Evolutionary conservation across 2,113 vertebrate species (phyloP).

Genomic region (Podiceps cristatus): DNA sequence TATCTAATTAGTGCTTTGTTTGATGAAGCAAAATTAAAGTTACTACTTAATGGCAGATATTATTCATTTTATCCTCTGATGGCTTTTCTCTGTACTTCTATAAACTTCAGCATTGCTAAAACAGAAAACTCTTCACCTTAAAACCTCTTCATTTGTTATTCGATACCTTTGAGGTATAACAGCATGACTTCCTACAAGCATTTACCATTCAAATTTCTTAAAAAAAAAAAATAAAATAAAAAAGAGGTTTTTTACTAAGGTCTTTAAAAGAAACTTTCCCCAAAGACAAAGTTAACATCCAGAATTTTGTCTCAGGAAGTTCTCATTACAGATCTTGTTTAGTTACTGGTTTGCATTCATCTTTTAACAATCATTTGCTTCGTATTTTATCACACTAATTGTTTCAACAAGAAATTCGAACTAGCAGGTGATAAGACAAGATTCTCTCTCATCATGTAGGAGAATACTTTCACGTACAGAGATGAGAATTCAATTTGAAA

Average conservation of each 20-base stretch:
- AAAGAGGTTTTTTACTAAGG: background rate
- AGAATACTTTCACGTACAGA: background rate
- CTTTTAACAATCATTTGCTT: background rate
- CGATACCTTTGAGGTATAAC: background rate
- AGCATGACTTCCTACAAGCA: background rate
- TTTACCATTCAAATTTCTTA: background rate
- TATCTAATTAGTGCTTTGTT: background rate
- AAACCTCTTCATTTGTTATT: background rate
- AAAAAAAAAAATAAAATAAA: background rate
- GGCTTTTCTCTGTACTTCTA: background rate
- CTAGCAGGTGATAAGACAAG: background rate
- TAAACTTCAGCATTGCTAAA: background rate
- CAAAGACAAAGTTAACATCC: background rate
- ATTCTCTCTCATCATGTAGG: background rate
- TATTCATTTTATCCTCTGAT: background rate
- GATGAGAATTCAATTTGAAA: background rate
- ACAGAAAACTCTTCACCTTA: background rate
- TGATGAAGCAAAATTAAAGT: background rate
- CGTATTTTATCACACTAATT: background rate
- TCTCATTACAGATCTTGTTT: background rate
- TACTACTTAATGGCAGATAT: background rate
- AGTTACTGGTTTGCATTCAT: background rate
- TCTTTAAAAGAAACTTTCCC: background rate
- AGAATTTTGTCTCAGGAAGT: background rate
- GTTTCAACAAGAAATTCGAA: background rate